A percentile compares a stretch with the other conserved stretches of the same genome.
Conservation (phyloP, 2,113 vertebrate species). For the Azemiops feae region DNA sequence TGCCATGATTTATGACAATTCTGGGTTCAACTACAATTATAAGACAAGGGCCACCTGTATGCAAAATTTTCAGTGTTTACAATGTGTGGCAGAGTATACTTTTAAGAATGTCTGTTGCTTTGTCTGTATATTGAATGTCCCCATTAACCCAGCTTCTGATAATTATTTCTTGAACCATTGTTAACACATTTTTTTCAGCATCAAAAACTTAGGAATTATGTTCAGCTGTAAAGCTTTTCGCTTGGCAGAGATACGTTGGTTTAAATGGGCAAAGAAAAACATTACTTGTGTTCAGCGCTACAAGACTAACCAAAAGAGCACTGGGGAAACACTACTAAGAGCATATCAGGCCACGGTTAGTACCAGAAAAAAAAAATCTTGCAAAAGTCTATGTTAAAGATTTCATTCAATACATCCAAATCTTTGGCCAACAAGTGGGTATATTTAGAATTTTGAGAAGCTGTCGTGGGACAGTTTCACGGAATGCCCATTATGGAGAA, state of each 20-base stretch:
- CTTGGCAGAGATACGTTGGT: constrained; percentile 19
- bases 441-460: neutral
- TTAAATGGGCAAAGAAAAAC: neutral
- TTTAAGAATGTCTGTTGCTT: neutral
- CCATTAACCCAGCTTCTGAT: constrained; percentile 11
- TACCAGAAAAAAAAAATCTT: constrained; percentile 13
- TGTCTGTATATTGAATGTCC: neutral
- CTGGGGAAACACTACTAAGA: neutral
- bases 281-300: neutral
- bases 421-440: neutral
- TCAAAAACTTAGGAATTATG: constrained; percentile 37
- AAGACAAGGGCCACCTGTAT: neutral
- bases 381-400: neutral
- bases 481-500: neutral
- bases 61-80: neutral
- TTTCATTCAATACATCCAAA: neutral
- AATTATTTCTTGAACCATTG: constrained; percentile 41
- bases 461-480: neutral
- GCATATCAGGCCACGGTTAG: constrained; percentile 30
- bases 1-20: neutral
- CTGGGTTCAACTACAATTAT: neutral
- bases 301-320: rapidly evolving
- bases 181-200: constrained; percentile 15
- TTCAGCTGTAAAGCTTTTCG: constrained; percentile 24
- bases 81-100: neutral